Base-by-base conservation (phyloP, 2,888 invertebrate species). In the Andrena fulva region DNA sequence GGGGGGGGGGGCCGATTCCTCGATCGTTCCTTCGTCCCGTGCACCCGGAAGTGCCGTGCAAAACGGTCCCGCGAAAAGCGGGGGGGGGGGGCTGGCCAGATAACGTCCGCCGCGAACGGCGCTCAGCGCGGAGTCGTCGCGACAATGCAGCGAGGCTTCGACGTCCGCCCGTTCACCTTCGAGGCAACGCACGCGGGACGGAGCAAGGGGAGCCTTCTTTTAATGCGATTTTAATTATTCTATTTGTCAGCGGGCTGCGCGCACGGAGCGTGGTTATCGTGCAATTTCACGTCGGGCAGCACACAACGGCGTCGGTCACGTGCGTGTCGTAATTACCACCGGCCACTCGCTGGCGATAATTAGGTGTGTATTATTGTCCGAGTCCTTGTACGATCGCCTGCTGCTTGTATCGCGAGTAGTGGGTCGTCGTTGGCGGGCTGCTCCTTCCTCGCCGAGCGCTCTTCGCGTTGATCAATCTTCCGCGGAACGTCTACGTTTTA, bases 181-280 rank as follows among this genome's bases (percentile, higher is more conserved):
- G 67, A 72, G 85, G 64, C 70, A 73, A 42, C 74, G 77, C 66
- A 31, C 33, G 20, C 33, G 33, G 74, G 16, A 56, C 48, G 50
- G 12, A 0, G 42, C 20, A 42, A 42, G 12, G 27, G 50, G 27
- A 77, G 63, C 68, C 74, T 75, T 68, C 71, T 64, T 68, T 87
- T 92, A 92, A 92, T 92, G 91, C 84, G 85, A 80, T 92, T 92
- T 92, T 92, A 92, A 92, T 93, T 92, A 91, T 92, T 92, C 89
- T 92, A 92, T 91, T 92, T 92, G 90, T 89, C 76, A 88, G 82
- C 77, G 78, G 81, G 42, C 42, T 68, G 74, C 71, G 72, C 80
- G 60, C 81, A 70, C 54, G 20, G 35, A 16, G 66, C 72, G 64
- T 84, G 62, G 48, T 81, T 80, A 76, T 84, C 78, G 83, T 86